Base-by-base conservation (phyloP, 2,888 invertebrate genomes). In the Scaeva pyrastri region DNA sequence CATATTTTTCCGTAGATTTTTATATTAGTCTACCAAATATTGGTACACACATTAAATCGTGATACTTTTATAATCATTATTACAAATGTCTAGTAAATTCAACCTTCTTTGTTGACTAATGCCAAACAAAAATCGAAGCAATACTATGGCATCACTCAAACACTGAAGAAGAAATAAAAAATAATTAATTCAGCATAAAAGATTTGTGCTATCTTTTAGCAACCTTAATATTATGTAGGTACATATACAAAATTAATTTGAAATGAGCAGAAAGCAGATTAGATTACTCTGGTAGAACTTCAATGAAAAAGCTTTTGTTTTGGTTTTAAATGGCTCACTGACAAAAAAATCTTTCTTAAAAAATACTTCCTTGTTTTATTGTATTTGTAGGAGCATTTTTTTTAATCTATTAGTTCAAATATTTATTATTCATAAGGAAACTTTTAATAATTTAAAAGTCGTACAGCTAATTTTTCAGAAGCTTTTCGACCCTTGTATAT, bases 211-310 rank as follows among this genome's bases (percentile, higher is more conserved):
- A n/a, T 60, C 56, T 31, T 23, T 8, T 8, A n/a, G n/a, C n/a
- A n/a, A n/a, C n/a, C n/a, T n/a, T n/a, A n/a, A n/a, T n/a, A n/a
- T n/a, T n/a, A n/a, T n/a, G n/a, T n/a, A n/a, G n/a, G n/a, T n/a
- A n/a, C n/a, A 31, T 45, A 14, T 45, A 56, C 21, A 19, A 12
- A 31, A 58, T 26, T 36, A 23, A n/a, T 60, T 41, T 21, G 21
- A 41, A 4, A 14, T 62, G 8, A 62, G 60, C 60, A 36, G 60
- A 21, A 60, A 60, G 39, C 14, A 16, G 21, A 41, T 39, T 16
- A 21, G 12, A 7, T 41, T 58, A 39, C 39, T 41, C 39, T 19
- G 21, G 21, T 3, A 14, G 6, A 2, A 21, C 7, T 52, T 23
- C 23, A 1, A 52, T 23, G n/a, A 14, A 52, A 14, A n/a, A 52